phyloP scores from a whole-genome alignment of 2,888 invertebrate species.

The Trichopoda pennipes region DNA sequence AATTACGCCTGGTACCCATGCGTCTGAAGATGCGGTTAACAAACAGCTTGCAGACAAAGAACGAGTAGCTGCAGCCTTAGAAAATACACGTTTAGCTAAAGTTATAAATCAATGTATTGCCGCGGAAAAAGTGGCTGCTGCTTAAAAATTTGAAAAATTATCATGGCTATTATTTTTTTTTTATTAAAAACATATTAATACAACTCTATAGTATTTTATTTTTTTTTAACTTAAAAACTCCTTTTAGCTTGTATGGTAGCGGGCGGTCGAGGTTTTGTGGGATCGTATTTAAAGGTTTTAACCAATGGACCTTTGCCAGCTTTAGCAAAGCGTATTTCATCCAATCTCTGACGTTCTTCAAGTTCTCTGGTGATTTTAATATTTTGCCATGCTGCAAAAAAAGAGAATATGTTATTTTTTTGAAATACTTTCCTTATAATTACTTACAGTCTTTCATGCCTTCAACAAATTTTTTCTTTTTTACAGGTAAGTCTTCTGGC shows the following conservation, averaged over 20 bases:
- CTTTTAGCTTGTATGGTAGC: conserved; percentile 69
- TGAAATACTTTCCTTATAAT: neutral
- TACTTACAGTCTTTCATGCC: conserved; percentile 90
- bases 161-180: conserved; percentile 46
- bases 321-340: conserved; percentile 89
- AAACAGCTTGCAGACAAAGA: conserved; percentile 99
- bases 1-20: conserved; percentile 95
- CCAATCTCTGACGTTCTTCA: conserved; percentile 88
- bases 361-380: conserved; percentile 89
- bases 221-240: conserved; percentile 51
- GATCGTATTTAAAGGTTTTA: conserved; percentile 94
- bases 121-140: conserved; percentile 64
- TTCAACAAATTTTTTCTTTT: conserved; percentile 89
- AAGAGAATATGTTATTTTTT: neutral
- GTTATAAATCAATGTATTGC: conserved; percentile 96
- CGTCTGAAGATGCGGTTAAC: conserved; percentile 95
- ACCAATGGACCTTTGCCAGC: conserved; percentile 93
- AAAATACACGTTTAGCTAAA: conserved; percentile 93
- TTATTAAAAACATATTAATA: conserved; percentile 54
- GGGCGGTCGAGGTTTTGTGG: conserved; percentile 83
- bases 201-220: neutral
- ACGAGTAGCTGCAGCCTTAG: conserved; percentile 97
- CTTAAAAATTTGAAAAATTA: conserved; percentile 45
- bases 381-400: conserved; percentile 88
- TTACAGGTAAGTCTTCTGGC: conserved; percentile 84